Evolutionary conservation across 2,888 invertebrate genomes (phyloP).

Genomic region (Lasius fuliginosus): DNA sequence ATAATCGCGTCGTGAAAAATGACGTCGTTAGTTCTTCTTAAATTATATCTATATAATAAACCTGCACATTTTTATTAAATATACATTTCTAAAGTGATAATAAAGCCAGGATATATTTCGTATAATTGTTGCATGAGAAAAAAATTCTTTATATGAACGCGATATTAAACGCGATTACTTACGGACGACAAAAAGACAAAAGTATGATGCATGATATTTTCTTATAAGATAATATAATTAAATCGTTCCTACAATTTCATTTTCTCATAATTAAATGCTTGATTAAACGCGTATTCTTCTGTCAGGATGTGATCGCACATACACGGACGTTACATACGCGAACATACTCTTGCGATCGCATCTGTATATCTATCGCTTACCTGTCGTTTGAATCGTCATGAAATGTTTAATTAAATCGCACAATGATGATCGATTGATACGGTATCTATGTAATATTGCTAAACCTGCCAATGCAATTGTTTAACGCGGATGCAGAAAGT

Average conservation of each 20-base stretch:
- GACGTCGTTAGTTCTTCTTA: background rate
- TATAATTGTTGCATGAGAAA: background rate
- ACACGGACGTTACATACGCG: background rate
- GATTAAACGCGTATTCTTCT: conserved; percentile 27
- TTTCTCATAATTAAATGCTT: conserved; percentile 31
- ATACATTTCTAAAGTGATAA: background rate
- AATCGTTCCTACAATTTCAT: conserved; percentile 9
- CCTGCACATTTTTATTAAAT: background rate
- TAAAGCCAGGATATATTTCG: background rate
- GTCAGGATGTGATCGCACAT: conserved; percentile 10
- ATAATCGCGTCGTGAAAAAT: background rate
- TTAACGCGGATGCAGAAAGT: conserved; percentile 37
- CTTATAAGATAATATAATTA: conserved; percentile 2
- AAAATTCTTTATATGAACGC: background rate
- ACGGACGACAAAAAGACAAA: background rate
- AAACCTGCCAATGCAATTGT: conserved; percentile 62
- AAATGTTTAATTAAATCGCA: conserved; percentile 70
- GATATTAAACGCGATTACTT: background rate
- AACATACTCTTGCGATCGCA: conserved; percentile 47
- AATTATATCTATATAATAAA: background rate
- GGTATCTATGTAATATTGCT: conserved; percentile 59
- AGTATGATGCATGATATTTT: background rate
- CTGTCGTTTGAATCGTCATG: conserved; percentile 51
- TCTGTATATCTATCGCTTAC: conserved; percentile 57
- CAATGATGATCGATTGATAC: conserved; percentile 48